Evolutionary conservation across 2,113 vertebrate species (phyloP).

Genomic region (Rhodinocichla rosea): DNA sequence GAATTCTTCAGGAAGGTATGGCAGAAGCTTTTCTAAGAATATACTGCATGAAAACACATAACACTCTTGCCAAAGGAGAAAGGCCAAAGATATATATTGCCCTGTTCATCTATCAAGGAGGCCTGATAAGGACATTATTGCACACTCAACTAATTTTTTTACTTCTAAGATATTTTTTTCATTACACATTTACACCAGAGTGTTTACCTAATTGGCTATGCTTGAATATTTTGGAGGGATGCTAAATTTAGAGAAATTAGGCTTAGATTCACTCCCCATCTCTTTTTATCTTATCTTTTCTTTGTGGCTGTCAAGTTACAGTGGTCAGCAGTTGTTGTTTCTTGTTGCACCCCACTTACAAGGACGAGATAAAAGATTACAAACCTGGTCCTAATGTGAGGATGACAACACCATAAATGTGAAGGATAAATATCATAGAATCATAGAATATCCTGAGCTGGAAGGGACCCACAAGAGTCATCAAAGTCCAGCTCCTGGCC

Average conservation of each 20-base stretch:
- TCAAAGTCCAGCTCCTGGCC: background rate
- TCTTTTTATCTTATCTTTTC: background rate
- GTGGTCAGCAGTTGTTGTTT: background rate
- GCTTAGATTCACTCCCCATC: background rate
- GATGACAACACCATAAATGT: background rate
- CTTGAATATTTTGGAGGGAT: background rate
- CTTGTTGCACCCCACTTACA: background rate
- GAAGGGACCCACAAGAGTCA: background rate
- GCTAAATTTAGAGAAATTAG: background rate
- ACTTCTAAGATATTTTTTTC: background rate
- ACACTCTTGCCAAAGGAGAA: background rate
- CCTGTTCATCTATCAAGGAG: background rate
- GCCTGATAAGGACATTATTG: background rate
- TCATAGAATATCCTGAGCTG: background rate
- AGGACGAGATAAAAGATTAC: background rate
- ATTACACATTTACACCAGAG: background rate
- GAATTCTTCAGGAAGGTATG: constrained; percentile 30
- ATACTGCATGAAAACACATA: background rate
- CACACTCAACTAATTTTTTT: background rate
- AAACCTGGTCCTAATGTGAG: background rate
- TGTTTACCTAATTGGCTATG: background rate
- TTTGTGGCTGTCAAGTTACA: background rate
- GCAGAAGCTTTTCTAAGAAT: constrained; percentile 59
- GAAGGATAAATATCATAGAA: background rate
- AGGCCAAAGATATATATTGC: background rate